These are phyloP conservation scores for Aelia acuminata DNA, from an alignment of 2,888 invertebrate genomes.

Conservation along the genomic window DNA sequence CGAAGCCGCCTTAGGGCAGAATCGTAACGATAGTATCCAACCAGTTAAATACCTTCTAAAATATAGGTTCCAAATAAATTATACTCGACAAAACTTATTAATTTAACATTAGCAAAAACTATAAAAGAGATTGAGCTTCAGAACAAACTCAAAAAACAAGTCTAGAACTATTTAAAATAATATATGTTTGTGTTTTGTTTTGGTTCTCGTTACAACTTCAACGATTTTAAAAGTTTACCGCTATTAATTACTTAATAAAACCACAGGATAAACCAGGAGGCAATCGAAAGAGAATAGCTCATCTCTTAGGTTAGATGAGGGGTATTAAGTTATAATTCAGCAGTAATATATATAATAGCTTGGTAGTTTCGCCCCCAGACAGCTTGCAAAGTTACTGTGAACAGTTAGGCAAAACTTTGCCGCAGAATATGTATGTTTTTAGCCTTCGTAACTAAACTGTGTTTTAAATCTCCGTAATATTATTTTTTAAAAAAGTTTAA, in stretches of 20 bases:
- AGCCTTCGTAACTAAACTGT: neutral
- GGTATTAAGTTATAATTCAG: neutral
- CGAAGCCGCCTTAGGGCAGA: too few species aligned
- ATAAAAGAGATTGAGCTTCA: too few species aligned
- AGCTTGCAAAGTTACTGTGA: neutral
- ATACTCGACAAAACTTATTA: too few species aligned
- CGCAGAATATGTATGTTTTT: neutral
- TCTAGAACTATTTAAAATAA: too few species aligned
- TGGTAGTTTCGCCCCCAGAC: neutral
- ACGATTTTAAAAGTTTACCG: neutral
- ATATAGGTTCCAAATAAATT: too few species aligned
- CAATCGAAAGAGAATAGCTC: neutral
- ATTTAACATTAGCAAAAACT: too few species aligned
- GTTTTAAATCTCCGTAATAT: neutral
- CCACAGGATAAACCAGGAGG: neutral
- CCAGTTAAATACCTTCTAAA: too few species aligned
- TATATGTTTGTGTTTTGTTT: too few species aligned
- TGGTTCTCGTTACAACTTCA: too few species aligned
- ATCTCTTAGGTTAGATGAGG: neutral
- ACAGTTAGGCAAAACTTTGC: neutral
- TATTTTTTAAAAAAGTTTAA: neutral
- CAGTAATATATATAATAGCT: constrained; percentile 26
- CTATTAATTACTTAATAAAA: neutral
- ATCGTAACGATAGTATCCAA: too few species aligned
- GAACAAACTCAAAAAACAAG: too few species aligned